phyloP scores from a whole-genome alignment of 2,888 invertebrate species.

The Caenorhabditis macrosperma region DNA sequence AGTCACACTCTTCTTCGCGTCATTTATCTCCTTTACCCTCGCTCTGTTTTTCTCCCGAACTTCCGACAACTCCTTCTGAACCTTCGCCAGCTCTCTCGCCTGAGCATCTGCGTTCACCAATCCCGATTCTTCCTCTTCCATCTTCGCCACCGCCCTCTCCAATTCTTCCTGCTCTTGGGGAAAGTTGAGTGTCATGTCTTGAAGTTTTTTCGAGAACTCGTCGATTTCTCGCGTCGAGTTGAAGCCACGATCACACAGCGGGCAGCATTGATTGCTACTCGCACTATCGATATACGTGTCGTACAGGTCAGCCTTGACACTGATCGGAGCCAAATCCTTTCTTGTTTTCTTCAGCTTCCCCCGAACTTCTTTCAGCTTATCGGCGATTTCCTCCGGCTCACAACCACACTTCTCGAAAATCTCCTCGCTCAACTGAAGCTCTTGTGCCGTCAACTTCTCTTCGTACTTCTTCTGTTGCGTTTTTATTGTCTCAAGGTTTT shows the following conservation, averaged over 20 bases:
- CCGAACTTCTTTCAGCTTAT: conserved; percentile 39
- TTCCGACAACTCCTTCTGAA: conserved; percentile 23
- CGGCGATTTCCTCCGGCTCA: conserved; percentile 50
- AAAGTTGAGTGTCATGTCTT: conserved; percentile 58
- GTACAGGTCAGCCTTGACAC: conserved; percentile 66
- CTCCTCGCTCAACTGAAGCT: conserved; percentile 19
- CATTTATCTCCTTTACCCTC: conserved; percentile 6
- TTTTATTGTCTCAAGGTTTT: conserved; percentile 28
- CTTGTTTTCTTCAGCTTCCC: conserved; percentile 53
- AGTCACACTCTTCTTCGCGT: conserved; percentile 12
- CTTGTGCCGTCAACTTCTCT: conserved; percentile 12
- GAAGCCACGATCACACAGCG: conserved; percentile 73
- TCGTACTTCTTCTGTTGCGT: conserved; percentile 33
- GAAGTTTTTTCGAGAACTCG: conserved; percentile 57
- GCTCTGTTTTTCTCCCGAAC: conserved; percentile 15
- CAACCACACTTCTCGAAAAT: conserved; percentile 41
- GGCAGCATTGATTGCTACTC: conserved; percentile 65
- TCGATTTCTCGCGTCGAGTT: conserved; percentile 57
- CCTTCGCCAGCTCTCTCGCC: conserved; percentile 20
- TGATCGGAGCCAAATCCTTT: conserved; percentile 64
- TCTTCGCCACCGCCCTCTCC: conserved; percentile 9
- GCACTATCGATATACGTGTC: conserved; percentile 67
- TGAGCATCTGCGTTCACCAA: conserved; percentile 42
- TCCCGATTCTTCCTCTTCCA: conserved; percentile 33
- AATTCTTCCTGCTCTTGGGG: conserved; percentile 60